Evolutionary conservation across 2,113 vertebrate genomes (phyloP).

Genomic region (Anas platyrhynchos): DNA sequence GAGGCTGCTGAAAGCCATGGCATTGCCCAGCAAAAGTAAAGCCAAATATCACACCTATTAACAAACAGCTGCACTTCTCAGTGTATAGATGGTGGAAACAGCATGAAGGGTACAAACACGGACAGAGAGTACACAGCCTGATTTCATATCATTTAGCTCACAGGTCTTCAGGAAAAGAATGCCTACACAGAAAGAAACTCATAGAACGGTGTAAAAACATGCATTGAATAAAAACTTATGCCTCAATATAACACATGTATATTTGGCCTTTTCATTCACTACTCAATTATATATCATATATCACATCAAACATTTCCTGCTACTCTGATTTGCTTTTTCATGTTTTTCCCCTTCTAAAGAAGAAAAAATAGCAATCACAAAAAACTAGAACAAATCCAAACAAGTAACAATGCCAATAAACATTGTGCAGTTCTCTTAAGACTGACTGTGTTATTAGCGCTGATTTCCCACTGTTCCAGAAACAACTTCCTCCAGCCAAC

Average conservation of each 20-base stretch:
- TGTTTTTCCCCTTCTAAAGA: not conserved
- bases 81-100: not conserved
- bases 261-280: not conserved
- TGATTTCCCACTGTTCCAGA: not conserved
- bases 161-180: not conserved
- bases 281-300: not conserved
- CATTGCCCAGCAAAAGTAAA: not conserved
- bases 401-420: not conserved
- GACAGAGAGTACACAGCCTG: not conserved
- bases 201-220: not conserved
- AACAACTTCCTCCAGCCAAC: not conserved
- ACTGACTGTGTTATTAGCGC: not conserved
- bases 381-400: not conserved
- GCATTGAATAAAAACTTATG: not conserved
- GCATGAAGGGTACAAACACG: not conserved
- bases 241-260: not conserved
- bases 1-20: conserved; percentile 28
- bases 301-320: not conserved
- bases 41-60: not conserved
- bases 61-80: not conserved
- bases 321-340: not conserved
- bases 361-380: not conserved
- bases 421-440: not conserved
- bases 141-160: not conserved
- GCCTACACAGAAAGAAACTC: not conserved